A percentile compares a stretch with the other conserved stretches of the same genome.
Conservation (phyloP, 1,140 invertebrate species). For the Oryctes rhinoceros region DNA sequence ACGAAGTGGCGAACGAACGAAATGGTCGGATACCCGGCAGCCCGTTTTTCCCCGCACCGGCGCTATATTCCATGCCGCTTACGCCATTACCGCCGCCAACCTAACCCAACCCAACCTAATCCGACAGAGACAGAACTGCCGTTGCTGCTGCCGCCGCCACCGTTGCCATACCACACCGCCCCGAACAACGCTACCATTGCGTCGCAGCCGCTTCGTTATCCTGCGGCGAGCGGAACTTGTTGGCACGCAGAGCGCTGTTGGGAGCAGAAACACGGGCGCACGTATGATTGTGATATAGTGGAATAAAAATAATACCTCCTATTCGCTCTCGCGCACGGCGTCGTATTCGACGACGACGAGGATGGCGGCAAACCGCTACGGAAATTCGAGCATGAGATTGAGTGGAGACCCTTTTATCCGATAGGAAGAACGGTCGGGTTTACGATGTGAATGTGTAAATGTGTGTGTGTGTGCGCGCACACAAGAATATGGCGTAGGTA, state of each 20-base stretch:
- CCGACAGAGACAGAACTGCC: conserved; percentile 8
- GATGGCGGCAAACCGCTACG: conserved; percentile 22
- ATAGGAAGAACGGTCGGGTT: conserved; percentile 36
- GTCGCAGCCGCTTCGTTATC: conserved; percentile 36
- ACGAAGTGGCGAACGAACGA: conserved; percentile 25
- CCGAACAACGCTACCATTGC: not conserved
- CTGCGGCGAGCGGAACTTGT: conserved; percentile 39
- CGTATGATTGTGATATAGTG: conserved; percentile 40
- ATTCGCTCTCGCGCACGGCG: not conserved
- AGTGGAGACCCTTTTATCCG: conserved; percentile 38
- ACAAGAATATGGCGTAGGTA: not conserved
- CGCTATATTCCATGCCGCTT: conserved; percentile 38
- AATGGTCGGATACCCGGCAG: conserved; percentile 26
- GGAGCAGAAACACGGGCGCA: conserved; percentile 34
- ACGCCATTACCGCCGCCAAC: conserved; percentile 40
- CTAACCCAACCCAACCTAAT: conserved; percentile 37
- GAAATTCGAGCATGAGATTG: conserved; percentile 40
- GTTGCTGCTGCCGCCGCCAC: conserved; percentile 30
- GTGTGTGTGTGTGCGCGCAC: not conserved
- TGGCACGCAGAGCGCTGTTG: conserved; percentile 38
- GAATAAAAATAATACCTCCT: conserved; percentile 38
- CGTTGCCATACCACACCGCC: conserved; percentile 15
- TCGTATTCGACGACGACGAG: not conserved
- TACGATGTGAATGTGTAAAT: conserved; percentile 27
- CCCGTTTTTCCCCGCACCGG: conserved; percentile 14